Base-by-base conservation (phyloP, 2,113 vertebrate species). In the Apodemus speciosus region DNA sequence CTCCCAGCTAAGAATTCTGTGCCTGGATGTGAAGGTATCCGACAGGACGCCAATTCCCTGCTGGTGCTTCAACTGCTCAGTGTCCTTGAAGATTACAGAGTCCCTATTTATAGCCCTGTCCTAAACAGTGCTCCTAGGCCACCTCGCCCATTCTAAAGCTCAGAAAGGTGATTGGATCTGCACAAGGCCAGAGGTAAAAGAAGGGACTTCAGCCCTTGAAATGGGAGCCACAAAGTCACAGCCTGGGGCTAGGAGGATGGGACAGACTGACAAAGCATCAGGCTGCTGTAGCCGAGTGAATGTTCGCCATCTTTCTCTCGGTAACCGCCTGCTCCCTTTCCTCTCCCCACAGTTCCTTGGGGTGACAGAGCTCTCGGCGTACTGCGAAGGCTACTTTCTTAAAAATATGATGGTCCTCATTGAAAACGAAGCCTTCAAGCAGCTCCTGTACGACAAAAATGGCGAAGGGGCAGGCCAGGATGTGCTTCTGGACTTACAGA, bases 351-450 rank as follows among this genome's bases (percentile, higher is more conserved):
- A 99, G 99, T 99, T 99, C 96, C 98, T 99, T 0, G 99, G 99
- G 3, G 98, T 99, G 91, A 98, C 98, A 7, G 99, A 99, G 97
- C 98, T 99, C 92, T 98, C 99, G 0, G 98, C 99, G 25, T 99
- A 99, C 27, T 99, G 99, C 2, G 99, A 99, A 98, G 99, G 99
- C 96, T 99, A 99, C 98, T 99, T 99, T 95, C 98, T 99, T 93
- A 99, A 99, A 98, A 99, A 99, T 95, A 99, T 99, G 99, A 99
- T 99, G 96, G 98, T 99, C 89, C 98, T 99, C 89, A 99, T 99
- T 2, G 99, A 99, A 98, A 97, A 99, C 0, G 99, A 99, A 98
- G 98, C 99, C 0, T 99, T 99, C 98, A 99, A 99, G 95, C 99
- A 99, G 98, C 98, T 99, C 93, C 97, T 99, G 53, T 99, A 99